A percentile compares a stretch with the other conserved stretches of the same genome.
These are phyloP conservation scores for Struthidea cinerea DNA, from an alignment of 2,113 vertebrate species.

Conservation along the genomic window DNA sequence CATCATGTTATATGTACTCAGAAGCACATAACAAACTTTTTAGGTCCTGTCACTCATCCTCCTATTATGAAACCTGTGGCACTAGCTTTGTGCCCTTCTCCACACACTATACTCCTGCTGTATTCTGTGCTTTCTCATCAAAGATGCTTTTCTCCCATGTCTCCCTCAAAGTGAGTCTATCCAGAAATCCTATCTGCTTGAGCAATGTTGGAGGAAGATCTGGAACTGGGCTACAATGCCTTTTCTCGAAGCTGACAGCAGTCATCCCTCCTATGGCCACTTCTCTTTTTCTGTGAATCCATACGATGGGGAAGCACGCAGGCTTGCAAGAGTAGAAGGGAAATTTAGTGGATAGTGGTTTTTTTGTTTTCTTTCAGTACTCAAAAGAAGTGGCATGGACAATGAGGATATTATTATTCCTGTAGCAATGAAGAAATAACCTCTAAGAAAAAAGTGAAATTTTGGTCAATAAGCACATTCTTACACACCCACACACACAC, in stretches of 20 bases:
- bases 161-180: background rate
- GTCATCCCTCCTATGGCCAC: background rate
- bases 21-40: background rate
- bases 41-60: background rate
- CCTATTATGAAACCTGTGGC: background rate
- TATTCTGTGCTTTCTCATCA: background rate
- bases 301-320: accelerated
- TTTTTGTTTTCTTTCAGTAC: background rate
- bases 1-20: background rate
- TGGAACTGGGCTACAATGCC: background rate
- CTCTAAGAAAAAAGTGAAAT: background rate
- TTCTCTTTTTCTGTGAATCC: background rate
- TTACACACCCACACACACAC: accelerated
- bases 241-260: background rate
- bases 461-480: background rate
- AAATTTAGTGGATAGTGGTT: background rate
- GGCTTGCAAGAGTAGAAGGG: background rate
- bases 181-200: background rate
- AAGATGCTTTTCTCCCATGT: background rate
- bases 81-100: background rate
- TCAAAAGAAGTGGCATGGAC: background rate
- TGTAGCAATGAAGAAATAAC: background rate
- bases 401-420: background rate
- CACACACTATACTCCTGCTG: background rate
- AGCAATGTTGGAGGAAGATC: background rate